These are phyloP conservation scores for Plemyria rubiginata DNA, from an alignment of 2,888 invertebrate species.

Conservation along the genomic window DNA sequence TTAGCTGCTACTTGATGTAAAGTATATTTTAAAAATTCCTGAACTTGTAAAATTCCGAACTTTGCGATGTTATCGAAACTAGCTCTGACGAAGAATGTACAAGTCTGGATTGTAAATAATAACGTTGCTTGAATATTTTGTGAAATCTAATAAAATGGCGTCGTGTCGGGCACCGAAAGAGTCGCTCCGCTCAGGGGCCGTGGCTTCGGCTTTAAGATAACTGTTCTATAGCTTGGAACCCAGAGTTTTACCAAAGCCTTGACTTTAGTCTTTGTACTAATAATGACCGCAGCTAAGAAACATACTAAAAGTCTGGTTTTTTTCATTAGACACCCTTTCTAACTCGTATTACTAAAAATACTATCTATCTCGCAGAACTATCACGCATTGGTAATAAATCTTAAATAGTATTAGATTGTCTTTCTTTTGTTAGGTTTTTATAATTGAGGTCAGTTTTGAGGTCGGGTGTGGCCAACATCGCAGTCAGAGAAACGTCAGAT, in stretches of 20 bases:
- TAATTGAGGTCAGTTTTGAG: too few relatives aligned
- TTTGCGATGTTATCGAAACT: slow-evolving; percentile 6
- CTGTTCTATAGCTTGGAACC: slow-evolving; percentile 9
- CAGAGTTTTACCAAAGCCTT: slow-evolving; percentile 2
- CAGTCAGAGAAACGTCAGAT: too few relatives aligned
- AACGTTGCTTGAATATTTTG: slow-evolving; percentile 30
- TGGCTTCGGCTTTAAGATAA: slow-evolving; percentile 7
- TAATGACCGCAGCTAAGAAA: too few relatives aligned
- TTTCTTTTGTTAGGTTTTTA: too few relatives aligned
- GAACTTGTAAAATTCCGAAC: slow-evolving; percentile 15
- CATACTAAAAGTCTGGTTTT: too few relatives aligned
- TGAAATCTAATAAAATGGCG: slow-evolving; percentile 33
- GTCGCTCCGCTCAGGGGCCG: not conserved
- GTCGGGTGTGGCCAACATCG: too few relatives aligned
- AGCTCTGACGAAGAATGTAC: slow-evolving; percentile 15
- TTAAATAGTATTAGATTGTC: too few relatives aligned
- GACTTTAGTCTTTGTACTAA: too few relatives aligned
- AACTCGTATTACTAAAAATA: too few relatives aligned
- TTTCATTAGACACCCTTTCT: too few relatives aligned
- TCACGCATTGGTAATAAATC: too few relatives aligned
- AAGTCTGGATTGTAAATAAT: slow-evolving; percentile 33
- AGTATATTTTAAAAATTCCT: slow-evolving; percentile 11
- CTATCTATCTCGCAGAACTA: too few relatives aligned
- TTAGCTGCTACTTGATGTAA: slow-evolving; percentile 1
- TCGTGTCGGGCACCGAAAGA: not conserved